phyloP scores from a whole-genome alignment of 1,140 invertebrate species.

The Trinorchestia longiramus region DNA sequence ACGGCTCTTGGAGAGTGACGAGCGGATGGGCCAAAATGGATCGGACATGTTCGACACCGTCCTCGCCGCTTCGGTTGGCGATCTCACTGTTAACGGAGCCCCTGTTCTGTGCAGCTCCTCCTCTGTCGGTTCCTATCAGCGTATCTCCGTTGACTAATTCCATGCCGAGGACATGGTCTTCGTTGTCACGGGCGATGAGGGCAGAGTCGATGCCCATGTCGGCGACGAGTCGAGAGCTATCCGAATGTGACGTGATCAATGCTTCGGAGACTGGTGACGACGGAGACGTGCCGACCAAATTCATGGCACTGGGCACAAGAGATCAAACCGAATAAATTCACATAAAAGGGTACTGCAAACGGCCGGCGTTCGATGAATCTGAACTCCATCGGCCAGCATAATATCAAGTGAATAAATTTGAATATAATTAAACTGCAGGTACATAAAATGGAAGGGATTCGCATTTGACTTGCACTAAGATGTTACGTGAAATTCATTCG shows the following conservation, averaged over 20 bases:
- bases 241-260: slow-evolving; percentile 56
- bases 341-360: background rate
- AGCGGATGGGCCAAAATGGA: slow-evolving; percentile 55
- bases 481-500: background rate
- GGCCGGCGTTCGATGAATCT: background rate
- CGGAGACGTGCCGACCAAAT: slow-evolving; percentile 62
- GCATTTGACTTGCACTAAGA: background rate
- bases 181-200: slow-evolving; percentile 34
- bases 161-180: slow-evolving; percentile 3
- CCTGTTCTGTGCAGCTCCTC: slow-evolving; percentile 71
- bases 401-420: background rate
- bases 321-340: background rate
- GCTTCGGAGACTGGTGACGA: slow-evolving; percentile 60
- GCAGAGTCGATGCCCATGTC: slow-evolving; percentile 32
- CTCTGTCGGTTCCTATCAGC: slow-evolving; percentile 86
- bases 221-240: background rate
- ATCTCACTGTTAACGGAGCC: slow-evolving; percentile 66
- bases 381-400: background rate
- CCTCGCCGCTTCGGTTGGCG: slow-evolving; percentile 27
- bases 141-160: slow-evolving; percentile 80
- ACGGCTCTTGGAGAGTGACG: slow-evolving; percentile 42
- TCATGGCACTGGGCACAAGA: slow-evolving; percentile 62
- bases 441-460: background rate
- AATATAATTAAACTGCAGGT: background rate
- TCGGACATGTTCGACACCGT: slow-evolving; percentile 17